Evolutionary conservation across 2,113 vertebrate species (phyloP).

Genomic region (Dromaius novaehollandiae): DNA sequence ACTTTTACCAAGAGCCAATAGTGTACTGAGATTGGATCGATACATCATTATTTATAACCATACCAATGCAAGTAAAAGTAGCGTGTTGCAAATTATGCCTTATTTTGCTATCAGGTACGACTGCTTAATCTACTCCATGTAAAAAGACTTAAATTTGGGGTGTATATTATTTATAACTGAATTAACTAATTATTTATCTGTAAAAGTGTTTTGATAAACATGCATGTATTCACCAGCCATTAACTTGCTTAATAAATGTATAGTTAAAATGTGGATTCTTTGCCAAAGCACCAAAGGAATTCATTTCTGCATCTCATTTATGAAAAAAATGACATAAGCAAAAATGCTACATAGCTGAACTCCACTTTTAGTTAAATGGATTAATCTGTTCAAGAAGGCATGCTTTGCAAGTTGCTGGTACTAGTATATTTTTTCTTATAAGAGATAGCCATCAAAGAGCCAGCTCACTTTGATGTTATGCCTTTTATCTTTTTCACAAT

Average conservation of each 20-base stretch:
- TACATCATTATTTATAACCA: not conserved
- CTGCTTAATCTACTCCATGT: slow-evolving; percentile 16
- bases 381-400: slow-evolving; percentile 50
- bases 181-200: slow-evolving; percentile 33
- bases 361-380: slow-evolving; percentile 19
- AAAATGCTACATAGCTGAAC: slow-evolving; percentile 48
- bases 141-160: slow-evolving; percentile 29
- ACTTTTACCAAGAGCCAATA: not conserved
- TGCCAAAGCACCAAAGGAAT: slow-evolving; percentile 40
- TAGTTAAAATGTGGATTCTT: slow-evolving; percentile 57
- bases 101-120: slow-evolving; percentile 30
- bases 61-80: slow-evolving; percentile 45
- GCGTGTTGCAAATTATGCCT: slow-evolving; percentile 54
- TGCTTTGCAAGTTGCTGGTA: not conserved
- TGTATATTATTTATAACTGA: slow-evolving; percentile 40
- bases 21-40: not conserved
- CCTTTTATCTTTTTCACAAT: not conserved
- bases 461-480: not conserved
- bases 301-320: slow-evolving; percentile 55
- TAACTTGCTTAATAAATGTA: slow-evolving; percentile 58
- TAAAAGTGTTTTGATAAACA: slow-evolving; percentile 68
- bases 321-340: slow-evolving; percentile 55
- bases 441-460: not conserved
- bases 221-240: slow-evolving; percentile 66
- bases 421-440: not conserved